Evolutionary conservation across 2,797 vertebrate genomes (phyloP).

Genomic region (Melanogrammus aeglefinus): DNA sequence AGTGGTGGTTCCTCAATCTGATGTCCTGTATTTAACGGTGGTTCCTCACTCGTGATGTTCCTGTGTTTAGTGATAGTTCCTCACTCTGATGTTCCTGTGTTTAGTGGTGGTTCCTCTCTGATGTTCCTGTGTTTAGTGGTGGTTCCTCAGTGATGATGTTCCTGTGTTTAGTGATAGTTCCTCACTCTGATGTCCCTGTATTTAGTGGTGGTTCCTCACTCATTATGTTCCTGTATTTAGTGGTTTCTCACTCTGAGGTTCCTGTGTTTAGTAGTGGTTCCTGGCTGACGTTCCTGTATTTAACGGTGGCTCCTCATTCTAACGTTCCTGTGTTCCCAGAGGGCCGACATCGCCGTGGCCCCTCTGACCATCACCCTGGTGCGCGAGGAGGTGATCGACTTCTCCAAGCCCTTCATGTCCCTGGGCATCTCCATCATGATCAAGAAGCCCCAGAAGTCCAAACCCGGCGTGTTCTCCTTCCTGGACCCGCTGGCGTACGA

Average conservation of each 20-base stretch:
- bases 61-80: background rate
- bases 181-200: too few relatives aligned
- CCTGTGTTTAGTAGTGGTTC: too few relatives aligned
- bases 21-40: background rate
- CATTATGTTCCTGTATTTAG: too few relatives aligned
- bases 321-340: slow-evolving; percentile 78
- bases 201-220: too few relatives aligned
- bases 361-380: slow-evolving; percentile 98
- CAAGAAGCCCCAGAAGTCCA: slow-evolving; percentile 99
- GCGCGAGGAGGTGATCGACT: slow-evolving; percentile 98
- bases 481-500: slow-evolving; percentile 99
- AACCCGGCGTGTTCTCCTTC: slow-evolving; percentile 97
- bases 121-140: too few relatives aligned
- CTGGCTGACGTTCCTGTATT: background rate
- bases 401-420: slow-evolving; percentile 99
- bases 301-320: background rate
- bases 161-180: too few relatives aligned
- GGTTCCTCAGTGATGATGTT: too few relatives aligned
- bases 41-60: background rate
- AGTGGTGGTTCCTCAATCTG: background rate
- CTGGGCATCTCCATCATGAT: slow-evolving; percentile 99
- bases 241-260: too few relatives aligned
- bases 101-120: background rate
- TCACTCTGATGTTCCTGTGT: background rate
- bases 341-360: slow-evolving; percentile 98